Conservation (phyloP, 1,140 invertebrate genomes). For the Pseudomyrmex pallidus region DNA sequence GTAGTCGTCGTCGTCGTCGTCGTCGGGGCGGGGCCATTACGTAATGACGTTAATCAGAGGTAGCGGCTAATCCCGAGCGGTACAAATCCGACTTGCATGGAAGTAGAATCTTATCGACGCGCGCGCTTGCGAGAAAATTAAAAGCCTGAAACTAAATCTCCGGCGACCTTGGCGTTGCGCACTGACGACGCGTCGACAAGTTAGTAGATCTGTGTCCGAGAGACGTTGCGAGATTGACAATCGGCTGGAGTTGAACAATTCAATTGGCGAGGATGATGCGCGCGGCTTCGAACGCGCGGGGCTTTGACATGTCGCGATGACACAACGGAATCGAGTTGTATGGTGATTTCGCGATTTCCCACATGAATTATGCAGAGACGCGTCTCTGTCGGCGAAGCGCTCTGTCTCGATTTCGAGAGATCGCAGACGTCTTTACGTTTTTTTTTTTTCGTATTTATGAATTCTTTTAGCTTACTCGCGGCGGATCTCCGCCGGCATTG, state of each 20-base stretch:
- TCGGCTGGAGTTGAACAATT: constrained; percentile 26
- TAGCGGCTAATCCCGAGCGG: constrained; percentile 10
- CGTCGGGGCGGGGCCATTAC: not conserved
- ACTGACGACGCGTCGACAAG: not conserved
- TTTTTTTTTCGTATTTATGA: too few species aligned
- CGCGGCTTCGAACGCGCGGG: not conserved
- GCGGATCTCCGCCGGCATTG: constrained; percentile 22
- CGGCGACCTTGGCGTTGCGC: constrained; percentile 15
- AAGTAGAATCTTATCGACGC: not conserved
- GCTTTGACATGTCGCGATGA: not conserved
- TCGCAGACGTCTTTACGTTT: not conserved
- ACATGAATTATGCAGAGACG: not conserved
- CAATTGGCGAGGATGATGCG: constrained; percentile 14
- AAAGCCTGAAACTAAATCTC: constrained; percentile 50
- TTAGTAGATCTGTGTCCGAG: not conserved
- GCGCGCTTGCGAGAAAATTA: constrained; percentile 28
- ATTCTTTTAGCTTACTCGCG: not conserved
- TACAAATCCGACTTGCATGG: constrained; percentile 26
- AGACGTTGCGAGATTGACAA: constrained; percentile 16
- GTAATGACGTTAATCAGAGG: constrained; percentile 39
- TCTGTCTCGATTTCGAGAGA: not conserved
- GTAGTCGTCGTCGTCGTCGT: not conserved
- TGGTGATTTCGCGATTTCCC: not conserved
- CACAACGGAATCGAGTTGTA: not conserved
- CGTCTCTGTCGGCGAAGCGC: too few species aligned